These are phyloP conservation scores for Pseudomugil gertrudae DNA, from an alignment of 2,797 vertebrate species.

Conservation along the genomic window DNA sequence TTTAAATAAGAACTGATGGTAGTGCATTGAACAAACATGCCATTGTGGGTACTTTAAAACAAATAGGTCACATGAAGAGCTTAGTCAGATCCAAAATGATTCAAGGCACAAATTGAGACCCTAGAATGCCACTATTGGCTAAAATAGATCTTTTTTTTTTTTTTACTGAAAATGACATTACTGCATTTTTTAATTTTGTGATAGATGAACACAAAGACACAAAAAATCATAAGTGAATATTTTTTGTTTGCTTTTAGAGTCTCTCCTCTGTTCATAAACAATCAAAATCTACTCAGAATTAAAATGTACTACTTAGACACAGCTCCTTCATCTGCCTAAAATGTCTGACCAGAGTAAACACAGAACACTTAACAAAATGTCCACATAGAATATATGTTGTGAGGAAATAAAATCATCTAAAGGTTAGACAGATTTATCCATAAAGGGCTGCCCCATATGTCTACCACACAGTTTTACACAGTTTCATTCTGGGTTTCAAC, in stretches of 20 bases:
- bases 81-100: neutral
- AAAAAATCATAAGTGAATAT: neutral
- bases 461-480: neutral
- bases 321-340: too few species aligned
- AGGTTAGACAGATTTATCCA: too few species aligned
- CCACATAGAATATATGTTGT: neutral
- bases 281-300: neutral
- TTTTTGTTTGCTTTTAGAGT: neutral
- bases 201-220: neutral
- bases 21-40: neutral
- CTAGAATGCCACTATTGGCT: neutral
- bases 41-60: neutral
- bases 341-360: neutral
- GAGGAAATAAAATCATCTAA: neutral
- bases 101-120: neutral
- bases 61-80: neutral
- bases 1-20: neutral
- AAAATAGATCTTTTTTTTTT: neutral
- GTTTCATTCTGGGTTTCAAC: neutral
- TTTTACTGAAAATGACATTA: too few species aligned
- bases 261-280: neutral
- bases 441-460: neutral
- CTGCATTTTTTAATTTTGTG: too few species aligned
- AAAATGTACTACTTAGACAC: too few species aligned
- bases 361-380: neutral